phyloP scores from a whole-genome alignment of 1,140 invertebrate species.

The Drosophila ironensis region DNA sequence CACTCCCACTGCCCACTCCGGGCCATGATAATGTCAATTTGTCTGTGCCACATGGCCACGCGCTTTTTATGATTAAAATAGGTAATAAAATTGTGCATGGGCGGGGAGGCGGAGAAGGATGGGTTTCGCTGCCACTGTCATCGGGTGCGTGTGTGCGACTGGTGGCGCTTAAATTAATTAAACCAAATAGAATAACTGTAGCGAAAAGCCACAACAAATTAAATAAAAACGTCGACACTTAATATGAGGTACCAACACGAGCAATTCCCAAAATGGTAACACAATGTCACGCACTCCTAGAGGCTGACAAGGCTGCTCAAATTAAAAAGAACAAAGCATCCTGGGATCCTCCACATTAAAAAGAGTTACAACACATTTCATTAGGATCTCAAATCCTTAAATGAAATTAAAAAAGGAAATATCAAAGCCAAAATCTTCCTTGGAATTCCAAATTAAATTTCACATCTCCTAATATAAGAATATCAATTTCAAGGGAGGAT shows the following conservation, averaged over 20 bases:
- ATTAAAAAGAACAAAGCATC: too few species aligned
- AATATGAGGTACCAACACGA: constrained; percentile 17
- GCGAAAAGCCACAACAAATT: constrained; percentile 57
- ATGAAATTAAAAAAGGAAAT: too few species aligned
- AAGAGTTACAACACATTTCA: too few species aligned
- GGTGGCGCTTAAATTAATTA: constrained; percentile 69
- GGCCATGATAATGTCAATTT: constrained; percentile 54
- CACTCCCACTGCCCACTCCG: not conserved
- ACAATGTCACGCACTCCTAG: constrained; percentile 6
- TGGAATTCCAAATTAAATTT: too few species aligned
- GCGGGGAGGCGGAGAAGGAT: too few species aligned
- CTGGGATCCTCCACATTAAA: too few species aligned
- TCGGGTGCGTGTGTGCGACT: not conserved
- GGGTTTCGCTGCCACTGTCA: constrained; percentile 23
- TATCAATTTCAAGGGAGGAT: too few species aligned
- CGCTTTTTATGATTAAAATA: constrained; percentile 75
- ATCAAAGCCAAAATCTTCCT: too few species aligned
- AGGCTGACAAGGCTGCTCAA: not conserved
- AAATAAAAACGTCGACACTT: constrained; percentile 71
- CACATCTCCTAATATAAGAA: too few species aligned
- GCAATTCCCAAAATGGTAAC: not conserved
- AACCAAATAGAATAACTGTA: constrained; percentile 50
- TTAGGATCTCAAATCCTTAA: too few species aligned
- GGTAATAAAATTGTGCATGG: constrained; percentile 45
- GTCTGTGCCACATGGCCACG: constrained; percentile 62